phyloP scores from a whole-genome alignment of 2,797 vertebrate genomes.

The Melanotaenia trifasciata region DNA sequence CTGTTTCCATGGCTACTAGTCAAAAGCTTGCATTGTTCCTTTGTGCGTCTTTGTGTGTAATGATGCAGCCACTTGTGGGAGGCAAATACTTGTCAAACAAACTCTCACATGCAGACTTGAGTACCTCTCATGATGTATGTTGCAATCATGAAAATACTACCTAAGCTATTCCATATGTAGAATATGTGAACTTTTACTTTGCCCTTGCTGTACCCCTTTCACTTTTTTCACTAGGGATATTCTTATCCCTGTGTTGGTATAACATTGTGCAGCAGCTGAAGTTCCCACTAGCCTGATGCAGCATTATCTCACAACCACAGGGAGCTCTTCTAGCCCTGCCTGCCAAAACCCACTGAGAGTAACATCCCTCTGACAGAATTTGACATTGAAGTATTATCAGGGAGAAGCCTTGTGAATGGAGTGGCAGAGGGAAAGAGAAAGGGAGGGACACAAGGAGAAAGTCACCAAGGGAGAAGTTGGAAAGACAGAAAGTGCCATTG shows the following conservation, averaged over 20 bases:
- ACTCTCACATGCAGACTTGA: constrained; percentile 14
- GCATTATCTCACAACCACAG: constrained; percentile 61
- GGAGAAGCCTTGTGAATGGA: constrained; percentile 50
- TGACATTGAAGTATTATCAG: constrained; percentile 73
- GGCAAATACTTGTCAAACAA: constrained; percentile 50
- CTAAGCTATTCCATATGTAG: constrained; percentile 13
- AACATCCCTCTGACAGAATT: constrained; percentile 55
- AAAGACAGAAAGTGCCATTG: constrained; percentile 28
- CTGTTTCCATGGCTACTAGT: constrained; percentile 81
- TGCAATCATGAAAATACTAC: background rate
- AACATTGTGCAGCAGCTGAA: constrained; percentile 35
- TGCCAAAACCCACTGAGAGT: constrained; percentile 58
- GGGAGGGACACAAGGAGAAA: constrained; percentile 40
- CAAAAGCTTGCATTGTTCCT: constrained; percentile 80
- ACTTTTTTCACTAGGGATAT: constrained; percentile 27
- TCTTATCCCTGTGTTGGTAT: constrained; percentile 40
- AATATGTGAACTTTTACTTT: constrained; percentile 21
- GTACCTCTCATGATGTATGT: background rate
- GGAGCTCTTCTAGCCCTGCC: constrained; percentile 39
- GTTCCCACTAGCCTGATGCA: constrained; percentile 49
- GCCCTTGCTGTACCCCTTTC: constrained; percentile 11
- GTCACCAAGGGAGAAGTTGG: constrained; percentile 37
- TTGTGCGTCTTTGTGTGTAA: constrained; percentile 69
- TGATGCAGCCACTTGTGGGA: constrained; percentile 61
- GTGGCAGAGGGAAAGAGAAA: constrained; percentile 39